Percentiles rank a stretch among this genome's conserved stretches.
Conservation (phyloP, 2,888 invertebrate species). For the Ennomos quercinarius region DNA sequence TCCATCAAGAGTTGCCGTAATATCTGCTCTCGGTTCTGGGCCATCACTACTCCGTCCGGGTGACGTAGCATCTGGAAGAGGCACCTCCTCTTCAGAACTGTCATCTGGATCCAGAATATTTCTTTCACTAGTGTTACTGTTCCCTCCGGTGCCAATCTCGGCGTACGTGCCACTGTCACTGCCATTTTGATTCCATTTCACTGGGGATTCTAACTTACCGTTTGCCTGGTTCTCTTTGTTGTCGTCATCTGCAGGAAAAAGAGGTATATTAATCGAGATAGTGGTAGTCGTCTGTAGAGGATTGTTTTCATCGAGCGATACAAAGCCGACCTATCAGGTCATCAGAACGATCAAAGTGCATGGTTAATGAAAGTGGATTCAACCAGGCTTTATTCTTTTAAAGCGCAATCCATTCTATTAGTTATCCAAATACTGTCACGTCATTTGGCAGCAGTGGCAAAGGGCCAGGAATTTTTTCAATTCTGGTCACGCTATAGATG, state of each 20-base stretch:
- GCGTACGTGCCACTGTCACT: conserved; percentile 83
- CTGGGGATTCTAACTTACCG: conserved; percentile 78
- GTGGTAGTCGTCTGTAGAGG: conserved; percentile 8
- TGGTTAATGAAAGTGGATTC: conserved; percentile 21
- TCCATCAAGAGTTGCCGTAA: conserved; percentile 76
- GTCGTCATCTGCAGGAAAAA: conserved; percentile 67
- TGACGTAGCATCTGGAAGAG: conserved; percentile 77
- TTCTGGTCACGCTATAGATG: conserved; percentile 42
- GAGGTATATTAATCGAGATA: conserved; percentile 16
- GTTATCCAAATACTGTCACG: conserved; percentile 26
- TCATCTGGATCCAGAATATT: conserved; percentile 80
- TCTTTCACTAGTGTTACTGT: conserved; percentile 75
- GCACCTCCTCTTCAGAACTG: conserved; percentile 81
- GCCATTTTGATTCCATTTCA: conserved; percentile 80
- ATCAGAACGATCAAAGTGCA: conserved; percentile 32
- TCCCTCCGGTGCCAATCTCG: conserved; percentile 78
- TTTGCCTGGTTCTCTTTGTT: conserved; percentile 82
- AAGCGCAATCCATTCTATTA: conserved; percentile 30
- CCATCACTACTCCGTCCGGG: conserved; percentile 81
- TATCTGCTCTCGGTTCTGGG: conserved; percentile 79
- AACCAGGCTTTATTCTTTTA: conserved; percentile 22
- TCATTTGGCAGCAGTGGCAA: conserved; percentile 28
- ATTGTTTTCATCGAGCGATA: conserved; percentile 13
- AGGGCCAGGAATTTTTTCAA: conserved; percentile 33
- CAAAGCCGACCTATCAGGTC: conserved; percentile 31